These are phyloP conservation scores for Petrocephalus zakoni DNA, from an alignment of 2,113 vertebrate genomes.

Conservation along the genomic window DNA sequence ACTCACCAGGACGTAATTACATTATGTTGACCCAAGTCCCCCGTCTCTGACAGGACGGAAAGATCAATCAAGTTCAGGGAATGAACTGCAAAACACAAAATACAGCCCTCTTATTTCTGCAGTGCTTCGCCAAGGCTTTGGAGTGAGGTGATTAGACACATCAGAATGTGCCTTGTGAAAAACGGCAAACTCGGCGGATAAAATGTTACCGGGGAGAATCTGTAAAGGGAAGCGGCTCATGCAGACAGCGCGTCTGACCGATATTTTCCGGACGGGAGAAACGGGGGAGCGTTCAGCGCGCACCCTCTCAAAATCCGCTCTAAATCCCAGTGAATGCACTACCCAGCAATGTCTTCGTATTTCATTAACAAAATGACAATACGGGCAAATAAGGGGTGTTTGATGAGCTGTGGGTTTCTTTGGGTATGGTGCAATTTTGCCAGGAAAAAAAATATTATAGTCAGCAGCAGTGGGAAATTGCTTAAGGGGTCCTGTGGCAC, in stretches of 20 bases:
- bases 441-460: background rate
- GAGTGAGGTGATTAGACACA: background rate
- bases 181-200: background rate
- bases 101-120: background rate
- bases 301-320: background rate
- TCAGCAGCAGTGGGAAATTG: background rate
- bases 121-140: background rate
- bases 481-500: background rate
- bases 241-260: background rate
- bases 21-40: conserved; percentile 34
- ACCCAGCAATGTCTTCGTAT: background rate
- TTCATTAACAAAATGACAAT: background rate
- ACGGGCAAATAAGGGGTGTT: too few species aligned
- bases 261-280: background rate
- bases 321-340: background rate
- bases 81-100: conserved; percentile 5
- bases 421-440: background rate
- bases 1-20: conserved; percentile 54
- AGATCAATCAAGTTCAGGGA: conserved; percentile 29
- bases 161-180: background rate
- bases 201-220: background rate
- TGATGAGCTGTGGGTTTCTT: background rate
- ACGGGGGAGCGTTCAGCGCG: background rate
- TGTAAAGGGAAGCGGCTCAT: background rate
- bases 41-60: conserved; percentile 33